Conservation (phyloP, 2,113 vertebrate genomes). For the Madoqua kirkii region DNA sequence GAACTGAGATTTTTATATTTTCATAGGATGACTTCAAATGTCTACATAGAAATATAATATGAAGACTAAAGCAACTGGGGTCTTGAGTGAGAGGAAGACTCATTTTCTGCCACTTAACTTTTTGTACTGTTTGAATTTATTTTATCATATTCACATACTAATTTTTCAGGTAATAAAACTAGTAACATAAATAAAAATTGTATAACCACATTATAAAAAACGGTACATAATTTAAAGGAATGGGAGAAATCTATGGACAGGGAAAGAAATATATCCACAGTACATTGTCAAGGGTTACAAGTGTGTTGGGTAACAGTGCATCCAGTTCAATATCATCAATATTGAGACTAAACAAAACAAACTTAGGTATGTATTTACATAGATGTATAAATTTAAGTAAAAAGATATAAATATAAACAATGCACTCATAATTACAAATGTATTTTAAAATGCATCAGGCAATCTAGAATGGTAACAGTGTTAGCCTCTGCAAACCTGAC, state of each 20-base stretch:
- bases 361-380: neutral
- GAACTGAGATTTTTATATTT: too few relatives aligned
- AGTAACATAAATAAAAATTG: neutral
- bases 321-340: neutral
- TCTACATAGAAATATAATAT: neutral
- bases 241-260: neutral
- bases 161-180: slow-evolving; percentile 6
- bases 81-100: neutral
- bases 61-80: neutral
- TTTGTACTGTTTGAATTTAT: neutral
- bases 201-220: neutral
- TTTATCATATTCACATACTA: neutral
- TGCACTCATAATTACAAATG: neutral
- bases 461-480: neutral
- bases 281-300: neutral
- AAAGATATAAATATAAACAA: neutral
- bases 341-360: neutral
- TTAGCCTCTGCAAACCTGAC: neutral
- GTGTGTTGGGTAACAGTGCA: neutral
- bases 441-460: neutral
- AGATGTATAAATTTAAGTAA: neutral
- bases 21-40: neutral
- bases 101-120: neutral
- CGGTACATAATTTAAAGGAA: neutral
- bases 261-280: neutral